Conservation (phyloP, 1,140 invertebrate species). For the Listronotus oregonensis region DNA sequence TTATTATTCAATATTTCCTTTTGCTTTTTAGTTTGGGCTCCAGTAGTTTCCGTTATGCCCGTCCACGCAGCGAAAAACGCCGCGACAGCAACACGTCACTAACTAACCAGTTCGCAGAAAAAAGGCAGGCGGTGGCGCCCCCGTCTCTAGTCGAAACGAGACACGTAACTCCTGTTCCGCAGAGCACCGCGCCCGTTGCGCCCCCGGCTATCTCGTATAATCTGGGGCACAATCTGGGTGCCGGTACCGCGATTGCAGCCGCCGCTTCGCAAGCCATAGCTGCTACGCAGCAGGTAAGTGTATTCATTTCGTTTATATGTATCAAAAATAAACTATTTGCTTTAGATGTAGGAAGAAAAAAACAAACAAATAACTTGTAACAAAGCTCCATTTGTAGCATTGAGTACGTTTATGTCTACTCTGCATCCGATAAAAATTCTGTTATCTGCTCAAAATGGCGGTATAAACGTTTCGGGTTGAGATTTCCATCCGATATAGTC, state of each 20-base stretch:
- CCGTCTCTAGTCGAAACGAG: conserved; percentile 40
- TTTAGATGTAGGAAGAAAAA: too few species aligned
- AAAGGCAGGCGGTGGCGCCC: conserved; percentile 52
- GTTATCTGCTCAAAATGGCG: too few species aligned
- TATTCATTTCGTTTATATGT: too few species aligned
- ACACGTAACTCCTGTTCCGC: conserved; percentile 30
- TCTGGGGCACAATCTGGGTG: conserved; percentile 66
- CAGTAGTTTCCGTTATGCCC: conserved; percentile 41
- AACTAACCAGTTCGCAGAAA: conserved; percentile 54
- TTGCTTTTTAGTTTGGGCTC: conserved; percentile 23
- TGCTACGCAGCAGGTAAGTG: conserved; percentile 84
- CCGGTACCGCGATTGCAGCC: conserved; percentile 88
- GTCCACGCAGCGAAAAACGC: conserved; percentile 51
- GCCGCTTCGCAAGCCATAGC: conserved; percentile 96
- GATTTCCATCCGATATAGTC: too few species aligned
- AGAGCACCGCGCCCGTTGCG: conserved; percentile 24
- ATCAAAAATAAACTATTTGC: too few species aligned
- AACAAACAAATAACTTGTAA: too few species aligned
- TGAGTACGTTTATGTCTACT: too few species aligned
- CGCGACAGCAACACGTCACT: conserved; percentile 49
- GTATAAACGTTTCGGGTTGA: too few species aligned
- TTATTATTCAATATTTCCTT: neutral
- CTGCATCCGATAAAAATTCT: too few species aligned
- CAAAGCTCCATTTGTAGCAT: too few species aligned
- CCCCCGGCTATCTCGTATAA: conserved; percentile 57